A percentile compares a stretch with the other conserved stretches of the same genome.
phyloP scores from a whole-genome alignment of 2,797 vertebrate genomes.

The Megaceryle alcyon region DNA sequence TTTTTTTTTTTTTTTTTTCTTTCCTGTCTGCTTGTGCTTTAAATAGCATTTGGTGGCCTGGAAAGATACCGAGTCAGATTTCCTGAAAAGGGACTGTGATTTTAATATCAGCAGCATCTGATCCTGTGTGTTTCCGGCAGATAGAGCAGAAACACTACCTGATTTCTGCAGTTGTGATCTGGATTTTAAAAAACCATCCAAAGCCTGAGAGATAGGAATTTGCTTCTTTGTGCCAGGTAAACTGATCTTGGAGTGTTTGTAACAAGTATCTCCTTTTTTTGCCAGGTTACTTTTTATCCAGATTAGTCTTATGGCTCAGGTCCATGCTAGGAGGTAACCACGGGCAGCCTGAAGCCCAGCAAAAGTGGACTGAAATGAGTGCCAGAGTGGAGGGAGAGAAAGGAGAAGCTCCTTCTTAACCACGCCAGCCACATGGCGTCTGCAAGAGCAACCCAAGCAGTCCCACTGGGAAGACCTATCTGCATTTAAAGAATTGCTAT shows the following conservation, averaged over 20 bases:
- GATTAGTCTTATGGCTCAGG: not conserved
- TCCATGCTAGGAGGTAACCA: rapidly evolving
- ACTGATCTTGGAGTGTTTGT: not conserved
- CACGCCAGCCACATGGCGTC: not conserved
- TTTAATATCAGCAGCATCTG: constrained; percentile 31
- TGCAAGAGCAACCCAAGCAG: not conserved
- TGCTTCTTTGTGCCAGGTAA: not conserved
- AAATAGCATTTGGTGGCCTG: constrained; percentile 44
- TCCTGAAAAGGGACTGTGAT: constrained; percentile 46
- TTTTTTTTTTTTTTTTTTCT: not conserved
- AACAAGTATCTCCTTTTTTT: not conserved
- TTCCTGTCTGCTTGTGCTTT: constrained; percentile 23
- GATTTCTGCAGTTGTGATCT: not conserved
- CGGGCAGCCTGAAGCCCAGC: not conserved
- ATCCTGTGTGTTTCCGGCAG: constrained; percentile 60
- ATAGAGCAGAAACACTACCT: constrained; percentile 46
- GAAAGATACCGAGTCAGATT: constrained; percentile 44
- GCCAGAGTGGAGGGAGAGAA: not conserved
- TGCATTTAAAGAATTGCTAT: constrained; percentile 17
- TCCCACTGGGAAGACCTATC: not conserved
- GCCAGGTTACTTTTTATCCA: not conserved
- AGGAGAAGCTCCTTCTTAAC: not conserved
- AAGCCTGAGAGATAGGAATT: not conserved
- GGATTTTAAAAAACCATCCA: not conserved
- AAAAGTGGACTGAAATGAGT: not conserved